A percentile compares a stretch with the other conserved stretches of the same genome.
Evolutionary conservation across 2,888 invertebrate species (phyloP).

Genomic region (Aleiodes alternator): DNA sequence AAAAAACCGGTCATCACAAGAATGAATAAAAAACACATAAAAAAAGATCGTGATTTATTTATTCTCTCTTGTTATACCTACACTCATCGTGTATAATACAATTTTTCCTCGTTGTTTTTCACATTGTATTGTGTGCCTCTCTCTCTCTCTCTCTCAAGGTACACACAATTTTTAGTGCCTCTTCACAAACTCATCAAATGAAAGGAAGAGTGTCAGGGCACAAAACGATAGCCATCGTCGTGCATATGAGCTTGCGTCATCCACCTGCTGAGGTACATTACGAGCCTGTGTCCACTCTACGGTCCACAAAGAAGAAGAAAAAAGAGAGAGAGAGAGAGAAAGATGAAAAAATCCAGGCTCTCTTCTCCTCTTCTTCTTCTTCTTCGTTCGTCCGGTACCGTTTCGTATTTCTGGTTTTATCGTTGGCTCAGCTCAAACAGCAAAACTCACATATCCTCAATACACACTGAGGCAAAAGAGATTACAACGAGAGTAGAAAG

Average conservation of each 20-base stretch:
- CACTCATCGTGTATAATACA: too few relatives aligned
- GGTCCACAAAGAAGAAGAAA: background rate
- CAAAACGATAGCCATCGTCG: background rate
- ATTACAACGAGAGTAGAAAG: too few relatives aligned
- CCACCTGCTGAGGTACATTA: constrained; percentile 18
- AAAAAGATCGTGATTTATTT: too few relatives aligned
- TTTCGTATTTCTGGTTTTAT: too few relatives aligned
- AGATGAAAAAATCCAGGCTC: constrained; percentile 27
- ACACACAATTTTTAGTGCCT: too few relatives aligned
- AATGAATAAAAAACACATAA: too few relatives aligned
- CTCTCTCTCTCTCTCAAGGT: background rate
- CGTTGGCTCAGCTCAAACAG: too few relatives aligned
- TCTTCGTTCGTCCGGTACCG: too few relatives aligned
- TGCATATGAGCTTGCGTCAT: constrained; percentile 11
- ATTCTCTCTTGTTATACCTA: too few relatives aligned
- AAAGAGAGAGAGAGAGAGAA: constrained; percentile 23
- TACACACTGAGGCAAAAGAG: too few relatives aligned
- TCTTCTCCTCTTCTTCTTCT: background rate
- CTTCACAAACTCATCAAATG: background rate
- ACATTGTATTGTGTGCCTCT: background rate
- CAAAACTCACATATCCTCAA: too few relatives aligned
- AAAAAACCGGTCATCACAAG: too few relatives aligned
- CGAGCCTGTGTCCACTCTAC: constrained; percentile 1
- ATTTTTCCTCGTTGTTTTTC: background rate
- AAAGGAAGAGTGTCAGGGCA: background rate